Base-by-base conservation (phyloP, 2,888 invertebrate genomes). In the Patella pellucida region DNA sequence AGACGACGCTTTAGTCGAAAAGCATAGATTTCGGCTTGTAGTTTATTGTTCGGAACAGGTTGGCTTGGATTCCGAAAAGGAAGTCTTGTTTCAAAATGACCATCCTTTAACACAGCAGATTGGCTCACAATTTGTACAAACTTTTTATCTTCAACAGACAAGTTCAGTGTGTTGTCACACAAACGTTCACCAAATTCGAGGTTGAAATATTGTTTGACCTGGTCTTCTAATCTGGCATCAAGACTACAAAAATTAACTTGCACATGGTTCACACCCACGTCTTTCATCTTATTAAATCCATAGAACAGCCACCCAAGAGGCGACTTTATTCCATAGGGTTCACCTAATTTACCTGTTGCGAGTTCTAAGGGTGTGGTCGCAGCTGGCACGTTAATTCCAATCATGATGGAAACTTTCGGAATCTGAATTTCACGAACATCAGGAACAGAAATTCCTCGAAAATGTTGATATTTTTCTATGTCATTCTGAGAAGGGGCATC, bases 171-270 rank as follows among this genome's bases (percentile, higher is more conserved):
- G 92, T 95, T 72, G 95, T 97, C 82, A 97, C 97, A 91, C 92
- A 50, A 27, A 41, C 41, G 31, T 31, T 52, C 62, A 15, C 52
- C 23, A 16, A 52, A 51, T 3, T 79, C 79, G 23, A 79, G 11
- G 23, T 79, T 69, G 75, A 77, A 79, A 16, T 77, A 73, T 95
- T 73, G 94, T 96, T 88, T 90, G 93, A 95, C 27, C 93, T 97
- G 84, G 96, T 96, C 91, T 95, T 97, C 78, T 94, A 95, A 69
- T 96, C 97, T 12, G 92, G 97, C 74, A 95, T 96, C 9, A 15
- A 75, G 15, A 2, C 68, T 15, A 1, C 73, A 51, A 67, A 76
- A 78, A 19, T 78, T 19, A 3, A 71, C 54, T 1, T 12, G 15
- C 23, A 52, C 72, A 4, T 31, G 27, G 52, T 50, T n/a, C 2